These are phyloP conservation scores for Mythimna vitellina DNA, from an alignment of 2,888 invertebrate species.

Conservation along the genomic window DNA sequence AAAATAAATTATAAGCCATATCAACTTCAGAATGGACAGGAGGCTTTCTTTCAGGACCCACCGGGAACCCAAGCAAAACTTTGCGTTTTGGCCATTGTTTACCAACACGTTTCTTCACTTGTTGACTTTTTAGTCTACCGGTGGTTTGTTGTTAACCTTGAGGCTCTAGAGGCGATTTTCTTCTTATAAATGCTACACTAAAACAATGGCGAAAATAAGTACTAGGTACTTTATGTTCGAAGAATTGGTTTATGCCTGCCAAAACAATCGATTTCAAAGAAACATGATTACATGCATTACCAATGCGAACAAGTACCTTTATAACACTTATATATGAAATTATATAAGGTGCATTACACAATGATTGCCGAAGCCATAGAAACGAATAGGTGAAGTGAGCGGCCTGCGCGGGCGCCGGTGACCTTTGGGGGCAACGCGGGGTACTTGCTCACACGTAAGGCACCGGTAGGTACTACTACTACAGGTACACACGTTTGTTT, in stretches of 20 bases:
- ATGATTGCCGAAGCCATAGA: constrained; percentile 41
- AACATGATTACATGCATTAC: constrained; percentile 7
- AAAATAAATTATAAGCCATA: background rate
- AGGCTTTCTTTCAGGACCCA: too few relatives aligned
- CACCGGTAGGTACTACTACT: constrained; percentile 3
- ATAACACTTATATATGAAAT: constrained; percentile 27
- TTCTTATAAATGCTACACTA: too few relatives aligned
- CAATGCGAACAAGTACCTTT: constrained; percentile 13
- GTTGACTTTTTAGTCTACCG: background rate
- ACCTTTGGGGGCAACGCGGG: constrained; percentile 52
- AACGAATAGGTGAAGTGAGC: constrained; percentile 53
- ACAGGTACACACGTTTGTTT: constrained; percentile 40
- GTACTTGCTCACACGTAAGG: constrained; percentile 30
- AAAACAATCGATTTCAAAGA: constrained; percentile 4
- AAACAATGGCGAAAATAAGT: background rate
- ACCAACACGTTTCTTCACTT: background rate
- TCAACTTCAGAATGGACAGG: background rate
- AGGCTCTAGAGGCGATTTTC: background rate
- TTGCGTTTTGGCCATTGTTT: background rate
- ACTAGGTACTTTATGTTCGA: too few relatives aligned
- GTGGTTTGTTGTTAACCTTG: background rate
- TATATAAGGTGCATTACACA: constrained; percentile 59
- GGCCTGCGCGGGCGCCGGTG: constrained; percentile 49
- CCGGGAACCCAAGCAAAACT: background rate
- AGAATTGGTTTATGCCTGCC: background rate